Conservation (phyloP, 53 echinoderm and acorn worm species). For the Apostichopus leukothele region DNA sequence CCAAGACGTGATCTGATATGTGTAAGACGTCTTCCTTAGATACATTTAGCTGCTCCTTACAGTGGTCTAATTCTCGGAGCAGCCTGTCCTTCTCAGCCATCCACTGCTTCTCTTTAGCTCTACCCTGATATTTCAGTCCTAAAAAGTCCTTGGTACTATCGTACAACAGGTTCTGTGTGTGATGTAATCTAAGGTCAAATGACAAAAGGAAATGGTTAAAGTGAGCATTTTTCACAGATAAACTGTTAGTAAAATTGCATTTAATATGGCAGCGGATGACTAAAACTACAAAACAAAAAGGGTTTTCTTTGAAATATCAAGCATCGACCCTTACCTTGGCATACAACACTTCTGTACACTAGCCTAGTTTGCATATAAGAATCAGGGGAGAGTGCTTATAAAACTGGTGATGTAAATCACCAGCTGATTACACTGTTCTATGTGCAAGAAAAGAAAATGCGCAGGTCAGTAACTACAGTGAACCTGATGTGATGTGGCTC, state of each 20-base stretch:
- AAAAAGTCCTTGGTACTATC: conserved; percentile 96
- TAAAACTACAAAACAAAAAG: no score
- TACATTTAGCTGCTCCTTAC: conserved; percentile 88
- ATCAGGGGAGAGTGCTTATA: no score
- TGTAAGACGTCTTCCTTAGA: conserved; percentile 92
- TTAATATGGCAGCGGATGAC: no score
- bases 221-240: background rate
- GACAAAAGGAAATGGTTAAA: background rate
- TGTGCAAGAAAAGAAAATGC: no score
- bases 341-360: no score
- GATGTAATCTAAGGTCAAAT: conserved; percentile 63
- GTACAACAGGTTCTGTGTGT: conserved; percentile 92
- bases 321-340: no score
- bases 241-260: background rate
- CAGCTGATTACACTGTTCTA: no score
- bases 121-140: conserved; percentile 87
- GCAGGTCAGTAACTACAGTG: no score
- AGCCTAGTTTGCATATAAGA: no score
- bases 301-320: no score
- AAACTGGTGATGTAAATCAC: no score
- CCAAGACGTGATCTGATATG: conserved; percentile 76
- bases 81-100: conserved; percentile 95
- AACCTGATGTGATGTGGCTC: no score
- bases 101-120: conserved; percentile 85
- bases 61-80: conserved; percentile 84